Base-by-base conservation (phyloP, 2,888 invertebrate species). In the Hermaeophaga mercurialis region DNA sequence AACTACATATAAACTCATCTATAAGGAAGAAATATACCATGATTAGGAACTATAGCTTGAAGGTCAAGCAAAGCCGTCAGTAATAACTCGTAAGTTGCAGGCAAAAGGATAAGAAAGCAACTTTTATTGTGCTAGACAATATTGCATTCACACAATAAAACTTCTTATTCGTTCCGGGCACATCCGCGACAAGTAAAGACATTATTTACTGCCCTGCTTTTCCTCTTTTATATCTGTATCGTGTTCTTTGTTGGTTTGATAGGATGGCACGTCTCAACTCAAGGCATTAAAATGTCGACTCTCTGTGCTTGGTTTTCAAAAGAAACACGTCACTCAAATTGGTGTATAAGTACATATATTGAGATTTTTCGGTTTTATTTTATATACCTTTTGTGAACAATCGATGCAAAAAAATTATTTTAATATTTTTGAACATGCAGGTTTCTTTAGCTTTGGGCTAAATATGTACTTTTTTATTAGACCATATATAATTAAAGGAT, bases 141-240 rank as follows among this genome's bases (percentile, higher is more conserved):
- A 49, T 49, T 49, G 49, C 41, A 49, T 49, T 41, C 49, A 11
- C 33, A 50, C 43, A 50, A 50, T 50, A 41, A 43, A 50, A 50
- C 50, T 33, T 22, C 50, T 50, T 50, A 50, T 41, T 33, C 43
- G 43, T 41, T 50, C 50, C 7, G 3, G 41, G 33, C 50, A 50
- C 50, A 50, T 50, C 41, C 50, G 43, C 43, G 41, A 50, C 50
- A 43, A 50, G 41, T 50, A 50, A 50, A 50, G 50, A 50, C 41
- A 50, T 50, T 50, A 50, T 50, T 18, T 50, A 43, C 50, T 39
- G 24, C 39, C 12, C 49, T 26, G 43, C 14, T 22, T 31, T 28
- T 31, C 9, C 22, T 41, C 31, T 41, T 33, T 31, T 50, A 43
- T 50, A 43, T 50, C 50, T 19, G 43, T 50, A 39, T 49, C 50